Evolutionary conservation across 2,113 vertebrate genomes (phyloP), one percentile per base, ranked within the genome.

Genomic region (Gopherus flavomarginatus): DNA sequence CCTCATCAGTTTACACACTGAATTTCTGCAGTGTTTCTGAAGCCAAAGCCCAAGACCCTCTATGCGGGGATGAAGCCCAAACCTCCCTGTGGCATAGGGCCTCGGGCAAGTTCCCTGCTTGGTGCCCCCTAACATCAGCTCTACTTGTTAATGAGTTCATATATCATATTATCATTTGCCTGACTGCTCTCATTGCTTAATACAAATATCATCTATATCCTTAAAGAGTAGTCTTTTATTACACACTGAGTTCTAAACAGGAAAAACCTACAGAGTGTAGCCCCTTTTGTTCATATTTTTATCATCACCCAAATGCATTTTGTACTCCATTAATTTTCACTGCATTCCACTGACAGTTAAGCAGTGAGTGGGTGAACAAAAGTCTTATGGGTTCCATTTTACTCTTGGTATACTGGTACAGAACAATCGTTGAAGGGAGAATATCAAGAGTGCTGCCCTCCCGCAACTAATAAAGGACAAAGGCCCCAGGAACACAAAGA

Each of bases 271-370:
- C 19, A 54, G 50, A 80, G 52, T 86, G 14, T 86, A 85, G 83
- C 91, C 87, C 42, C 26, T 56, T 7, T 79, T 87, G 21, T 87
- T 96, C 94, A 21, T 57, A 7, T 85, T 87, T 9, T 94, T 87
- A 75, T 93, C 16, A 94, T 82, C 65, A 52, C 8, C 65, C 19
- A 31, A 90, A 1, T 22, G 56, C 50, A 54, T 54, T 54, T 22
- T 54, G 53, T 54, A 54, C 53, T 54, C 53, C 53, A 54, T 21
- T 54, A 54, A 5, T 53, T 92, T 94, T 83, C 42, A 81, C 26
- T 6, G 24, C 11, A 5, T 82, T 96, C 93, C 90, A 1, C 31
- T 84, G 2, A 11, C 77, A 49, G 12, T 86, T 89, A 7, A 4
- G 52, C 42, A 69, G 3, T 78, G n/a, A 72, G 21, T 49, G 21